phyloP scores from a whole-genome alignment of 2,113 vertebrate species.

The Martes martes region DNA sequence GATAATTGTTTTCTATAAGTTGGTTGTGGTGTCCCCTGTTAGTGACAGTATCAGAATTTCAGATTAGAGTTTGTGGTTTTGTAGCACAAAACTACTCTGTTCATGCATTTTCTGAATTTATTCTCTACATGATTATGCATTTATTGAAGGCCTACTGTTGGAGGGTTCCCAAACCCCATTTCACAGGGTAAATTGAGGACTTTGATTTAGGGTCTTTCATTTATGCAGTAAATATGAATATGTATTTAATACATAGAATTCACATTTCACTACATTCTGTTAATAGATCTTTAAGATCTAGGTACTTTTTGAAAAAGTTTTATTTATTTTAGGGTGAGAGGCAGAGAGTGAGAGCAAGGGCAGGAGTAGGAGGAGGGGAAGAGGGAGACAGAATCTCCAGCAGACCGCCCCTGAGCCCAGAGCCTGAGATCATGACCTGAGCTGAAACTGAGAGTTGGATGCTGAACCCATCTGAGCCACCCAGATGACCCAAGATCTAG shows the following conservation, averaged over 20 bases:
- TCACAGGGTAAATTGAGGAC: background rate
- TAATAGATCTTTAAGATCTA: background rate
- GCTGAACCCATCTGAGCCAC: too few species aligned
- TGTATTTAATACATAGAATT: background rate
- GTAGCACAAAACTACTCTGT: background rate
- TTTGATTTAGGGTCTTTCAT: background rate
- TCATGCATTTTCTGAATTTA: background rate
- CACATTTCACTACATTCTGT: background rate
- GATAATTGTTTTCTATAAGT: background rate
- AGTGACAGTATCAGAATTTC: background rate
- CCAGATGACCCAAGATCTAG: too few species aligned
- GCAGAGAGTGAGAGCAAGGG: background rate
- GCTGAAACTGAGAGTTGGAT: background rate
- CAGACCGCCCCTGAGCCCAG: background rate
- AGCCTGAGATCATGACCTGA: background rate
- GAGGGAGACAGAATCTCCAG: background rate
- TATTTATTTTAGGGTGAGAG: background rate
- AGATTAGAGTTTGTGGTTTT: background rate
- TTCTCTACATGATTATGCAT: background rate
- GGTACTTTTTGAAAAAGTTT: background rate
- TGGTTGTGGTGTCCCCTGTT: background rate
- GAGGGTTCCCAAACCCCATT: background rate
- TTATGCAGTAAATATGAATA: background rate
- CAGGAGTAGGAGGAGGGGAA: background rate
- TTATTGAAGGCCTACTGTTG: background rate